Percentiles rank a stretch among this genome's conserved stretches.
Evolutionary conservation across 2,888 invertebrate genomes (phyloP).

Genomic region (Plagodis dolabraria): DNA sequence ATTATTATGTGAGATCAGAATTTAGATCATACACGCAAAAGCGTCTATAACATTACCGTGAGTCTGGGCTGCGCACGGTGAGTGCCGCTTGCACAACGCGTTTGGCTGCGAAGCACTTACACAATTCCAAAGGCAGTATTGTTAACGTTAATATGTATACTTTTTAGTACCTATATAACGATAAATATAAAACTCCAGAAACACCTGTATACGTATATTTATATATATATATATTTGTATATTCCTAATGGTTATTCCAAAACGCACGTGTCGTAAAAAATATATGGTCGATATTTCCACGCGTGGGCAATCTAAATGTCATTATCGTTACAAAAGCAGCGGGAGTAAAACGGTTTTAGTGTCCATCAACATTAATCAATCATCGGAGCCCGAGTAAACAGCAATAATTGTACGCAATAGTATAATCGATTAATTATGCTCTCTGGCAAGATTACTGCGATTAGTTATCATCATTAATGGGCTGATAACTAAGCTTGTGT

Average conservation of each 20-base stretch:
- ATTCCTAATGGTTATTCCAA: conserved; percentile 16
- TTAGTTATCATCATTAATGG: conserved; percentile 43
- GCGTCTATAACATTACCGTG: too few relatives aligned
- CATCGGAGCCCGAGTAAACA: conserved; percentile 39
- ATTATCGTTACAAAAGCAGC: conserved; percentile 30
- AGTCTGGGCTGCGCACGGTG: too few relatives aligned
- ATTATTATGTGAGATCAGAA: too few relatives aligned
- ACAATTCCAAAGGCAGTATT: neutral
- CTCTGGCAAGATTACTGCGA: conserved; percentile 27
- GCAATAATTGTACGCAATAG: conserved; percentile 37
- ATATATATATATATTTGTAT: conserved; percentile 2
- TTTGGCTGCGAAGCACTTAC: too few relatives aligned
- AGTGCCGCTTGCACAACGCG: too few relatives aligned
- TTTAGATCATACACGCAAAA: too few relatives aligned
- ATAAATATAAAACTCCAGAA: neutral
- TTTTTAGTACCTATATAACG: neutral
- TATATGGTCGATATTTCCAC: conserved; percentile 23
- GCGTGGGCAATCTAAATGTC: conserved; percentile 30
- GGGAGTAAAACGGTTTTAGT: conserved; percentile 33
- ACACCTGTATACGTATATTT: too few relatives aligned
- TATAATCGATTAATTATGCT: conserved; percentile 47
- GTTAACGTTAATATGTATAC: neutral
- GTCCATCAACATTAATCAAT: conserved; percentile 43
- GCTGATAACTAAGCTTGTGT: conserved; percentile 43
- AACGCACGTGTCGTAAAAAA: conserved; percentile 27